Evolutionary conservation across 2,888 invertebrate species (phyloP), one percentile per base, ranked within the genome.

Genomic region (Drosophila bunnanda): DNA sequence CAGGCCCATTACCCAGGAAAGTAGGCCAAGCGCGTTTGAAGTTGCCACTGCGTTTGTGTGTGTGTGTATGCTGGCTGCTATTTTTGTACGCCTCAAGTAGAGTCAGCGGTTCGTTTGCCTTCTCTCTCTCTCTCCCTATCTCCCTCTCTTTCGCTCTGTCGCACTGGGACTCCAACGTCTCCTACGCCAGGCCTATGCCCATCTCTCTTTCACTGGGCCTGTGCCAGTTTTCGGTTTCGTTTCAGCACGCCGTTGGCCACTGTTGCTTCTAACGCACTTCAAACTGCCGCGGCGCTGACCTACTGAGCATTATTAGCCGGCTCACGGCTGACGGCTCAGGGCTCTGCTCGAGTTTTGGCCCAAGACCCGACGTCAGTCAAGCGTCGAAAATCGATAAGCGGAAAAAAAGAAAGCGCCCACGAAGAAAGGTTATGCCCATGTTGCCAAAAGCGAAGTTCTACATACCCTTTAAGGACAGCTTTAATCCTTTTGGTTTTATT

Each of bases 21-120:
- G 82, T 89, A 89, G 87, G 89, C 87, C 87, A 84, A 89, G 87
- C 89, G 84, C 83, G 89, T 83, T 89, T 89, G 89, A 84, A 86
- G 87, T 87, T 83, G 74, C 70, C 84, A 76, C 56, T 83, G 80
- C 36, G 55, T 48, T 50, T 54, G 32, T 39, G 17, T 34, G 12
- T 12, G 34, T 38, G 38, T 38, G 38, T 22, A 61, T 39, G 56
- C 38, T 61, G 46, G 46, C 65, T 69, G 81, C 78, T 83, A 88
- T 83, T 83, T 89, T 85, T 76, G 76, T 66, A 65, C 69, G 69
- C 73, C 79, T 53, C 80, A 86, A 88, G 68, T 86, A 80, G 70
- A 54, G 55, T 43, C 60, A 38, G 48, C 41, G 54, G 54, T 64
- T 64, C 44, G 15, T 32, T 10, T 12, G 48, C 15, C 62, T n/a